Evolutionary conservation across 2,888 invertebrate genomes (phyloP).

Genomic region (Acleris literana): DNA sequence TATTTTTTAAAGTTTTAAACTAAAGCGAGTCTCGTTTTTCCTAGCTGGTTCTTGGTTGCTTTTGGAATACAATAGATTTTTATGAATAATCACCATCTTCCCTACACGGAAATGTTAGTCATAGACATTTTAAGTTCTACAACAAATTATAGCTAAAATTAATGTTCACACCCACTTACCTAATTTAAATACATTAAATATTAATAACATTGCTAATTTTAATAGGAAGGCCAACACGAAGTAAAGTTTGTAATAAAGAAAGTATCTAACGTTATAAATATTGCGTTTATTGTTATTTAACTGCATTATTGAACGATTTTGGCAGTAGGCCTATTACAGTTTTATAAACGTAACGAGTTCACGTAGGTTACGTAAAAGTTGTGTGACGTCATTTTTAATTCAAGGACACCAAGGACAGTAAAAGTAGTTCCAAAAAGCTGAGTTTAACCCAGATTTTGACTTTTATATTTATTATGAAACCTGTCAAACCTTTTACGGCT

Average conservation of each 20-base stretch:
- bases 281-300: neutral
- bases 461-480: constrained; percentile 24
- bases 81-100: too few species aligned
- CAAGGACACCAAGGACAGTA: constrained; percentile 37
- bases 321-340: neutral
- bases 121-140: too few species aligned
- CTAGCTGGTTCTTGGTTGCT: too few species aligned
- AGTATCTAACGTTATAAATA: neutral
- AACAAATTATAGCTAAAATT: neutral
- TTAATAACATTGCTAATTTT: constrained; percentile 20
- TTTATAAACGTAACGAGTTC: neutral
- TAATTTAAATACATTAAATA: constrained; percentile 24
- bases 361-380: constrained; percentile 27
- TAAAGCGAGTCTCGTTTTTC: too few species aligned
- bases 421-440: constrained; percentile 32
- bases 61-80: too few species aligned
- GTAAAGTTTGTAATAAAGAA: constrained; percentile 4
- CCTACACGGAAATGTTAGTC: too few species aligned
- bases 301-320: neutral
- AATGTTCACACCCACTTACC: constrained; percentile 22
- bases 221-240: constrained; percentile 5
- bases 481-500: constrained; percentile 19
- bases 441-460: constrained; percentile 34
- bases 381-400: constrained; percentile 24
- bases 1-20: too few species aligned